phyloP scores from a whole-genome alignment of 2,797 vertebrate genomes.

The Erethizon dorsatum region DNA sequence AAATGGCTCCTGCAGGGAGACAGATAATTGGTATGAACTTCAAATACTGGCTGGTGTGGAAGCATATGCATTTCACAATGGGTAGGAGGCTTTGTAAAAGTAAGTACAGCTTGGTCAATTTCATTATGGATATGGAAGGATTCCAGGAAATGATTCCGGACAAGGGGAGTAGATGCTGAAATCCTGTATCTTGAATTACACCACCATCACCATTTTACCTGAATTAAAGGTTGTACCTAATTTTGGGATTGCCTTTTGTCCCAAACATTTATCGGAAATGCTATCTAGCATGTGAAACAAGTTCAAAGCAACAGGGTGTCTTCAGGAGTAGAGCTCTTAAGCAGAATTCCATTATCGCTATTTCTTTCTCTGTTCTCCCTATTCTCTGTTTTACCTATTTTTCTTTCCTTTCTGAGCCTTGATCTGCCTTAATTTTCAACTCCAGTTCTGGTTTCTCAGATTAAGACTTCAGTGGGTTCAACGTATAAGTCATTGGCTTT shows the following conservation, averaged over 20 bases:
- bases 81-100: not conserved
- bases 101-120: not conserved
- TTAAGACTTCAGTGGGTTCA: not conserved
- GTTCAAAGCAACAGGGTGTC: not conserved
- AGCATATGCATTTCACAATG: not conserved
- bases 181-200: not conserved
- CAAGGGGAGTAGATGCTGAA: not conserved
- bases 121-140: not conserved
- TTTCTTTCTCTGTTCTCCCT: not conserved
- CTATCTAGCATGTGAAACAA: not conserved
- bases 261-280: not conserved
- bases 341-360: not conserved
- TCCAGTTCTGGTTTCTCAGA: not conserved
- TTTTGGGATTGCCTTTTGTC: not conserved
- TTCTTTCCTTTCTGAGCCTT: not conserved
- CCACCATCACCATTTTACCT: accelerated
- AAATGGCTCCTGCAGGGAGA: not conserved
- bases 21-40: not conserved
- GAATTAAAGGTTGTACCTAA: not conserved
- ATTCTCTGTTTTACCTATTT: not conserved
- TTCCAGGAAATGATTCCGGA: not conserved
- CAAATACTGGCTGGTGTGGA: not conserved
- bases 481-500: not conserved
- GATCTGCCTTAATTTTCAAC: not conserved
- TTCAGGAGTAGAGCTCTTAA: not conserved